Evolutionary conservation across 2,113 vertebrate species (phyloP).

Genomic region (Poeciliopsis prolifica): DNA sequence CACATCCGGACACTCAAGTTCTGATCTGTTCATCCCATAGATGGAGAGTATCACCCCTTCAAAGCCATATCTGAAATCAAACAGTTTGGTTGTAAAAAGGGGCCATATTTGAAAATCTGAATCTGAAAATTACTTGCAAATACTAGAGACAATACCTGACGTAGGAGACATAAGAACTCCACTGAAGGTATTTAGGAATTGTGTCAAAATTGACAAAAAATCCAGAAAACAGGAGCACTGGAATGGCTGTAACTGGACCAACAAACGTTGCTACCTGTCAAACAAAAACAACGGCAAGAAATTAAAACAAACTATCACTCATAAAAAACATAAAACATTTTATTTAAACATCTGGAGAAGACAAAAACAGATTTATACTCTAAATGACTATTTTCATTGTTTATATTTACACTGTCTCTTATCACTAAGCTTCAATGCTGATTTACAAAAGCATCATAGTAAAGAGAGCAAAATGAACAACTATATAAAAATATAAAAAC

Average conservation of each 20-base stretch:
- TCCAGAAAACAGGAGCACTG: constrained; percentile 96
- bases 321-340: neutral
- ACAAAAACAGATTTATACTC: no score
- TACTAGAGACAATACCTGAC: constrained; percentile 86
- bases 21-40: constrained; percentile 94
- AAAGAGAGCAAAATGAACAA: no score
- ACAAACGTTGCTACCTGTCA: constrained; percentile 95
- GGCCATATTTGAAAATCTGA: neutral
- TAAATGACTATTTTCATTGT: no score
- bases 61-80: constrained; percentile 89
- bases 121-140: neutral
- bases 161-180: constrained; percentile 97
- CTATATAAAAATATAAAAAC: no score
- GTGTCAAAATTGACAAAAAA: constrained; percentile 99
- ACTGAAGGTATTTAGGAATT: constrained; percentile 96
- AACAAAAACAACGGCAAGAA: neutral
- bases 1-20: constrained; percentile 86
- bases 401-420: no score
- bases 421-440: no score
- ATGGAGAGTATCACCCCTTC: constrained; percentile 96
- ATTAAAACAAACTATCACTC: neutral
- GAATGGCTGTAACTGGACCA: constrained; percentile 94
- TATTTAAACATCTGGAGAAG: neutral
- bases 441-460: no score
- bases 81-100: neutral